Conservation (phyloP, 2,113 vertebrate species). For the Syngnathus floridae region DNA sequence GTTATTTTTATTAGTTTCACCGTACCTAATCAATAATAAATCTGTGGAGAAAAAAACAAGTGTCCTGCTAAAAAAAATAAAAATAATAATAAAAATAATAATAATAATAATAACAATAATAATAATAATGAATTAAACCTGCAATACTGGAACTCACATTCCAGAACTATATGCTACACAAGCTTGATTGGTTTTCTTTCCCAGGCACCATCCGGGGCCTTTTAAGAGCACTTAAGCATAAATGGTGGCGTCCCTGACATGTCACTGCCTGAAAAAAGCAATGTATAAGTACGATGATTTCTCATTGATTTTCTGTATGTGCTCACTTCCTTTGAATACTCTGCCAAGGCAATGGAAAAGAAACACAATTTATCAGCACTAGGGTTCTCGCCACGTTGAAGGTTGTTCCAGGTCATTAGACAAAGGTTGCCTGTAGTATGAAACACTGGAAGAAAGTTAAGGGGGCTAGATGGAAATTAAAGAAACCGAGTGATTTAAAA, state of each 20-base stretch:
- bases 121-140: too few relatives aligned
- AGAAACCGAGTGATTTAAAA: constrained; percentile 57
- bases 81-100: too few relatives aligned
- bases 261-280: constrained; percentile 5
- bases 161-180: constrained; percentile 7
- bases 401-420: constrained; percentile 61
- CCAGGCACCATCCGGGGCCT: constrained; percentile 4
- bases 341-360: constrained; percentile 42
- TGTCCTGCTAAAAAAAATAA: too few relatives aligned
- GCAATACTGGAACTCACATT: too few relatives aligned
- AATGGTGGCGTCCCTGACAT: constrained; percentile 25
- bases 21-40: too few relatives aligned
- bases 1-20: too few relatives aligned
- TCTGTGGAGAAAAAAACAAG: too few relatives aligned
- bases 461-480: constrained; percentile 32
- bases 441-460: constrained; percentile 34
- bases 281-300: not conserved
- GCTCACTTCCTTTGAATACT: too few relatives aligned
- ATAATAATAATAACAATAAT: too few relatives aligned
- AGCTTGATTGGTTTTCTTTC: constrained; percentile 7
- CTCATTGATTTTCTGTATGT: constrained; percentile 34
- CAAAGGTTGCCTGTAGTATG: constrained; percentile 47
- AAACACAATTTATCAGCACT: constrained; percentile 52
- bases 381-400: constrained; percentile 20
- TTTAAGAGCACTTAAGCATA: constrained; percentile 17